phyloP scores from a whole-genome alignment of 2,888 invertebrate genomes.

The Caenorhabditis sp. region DNA sequence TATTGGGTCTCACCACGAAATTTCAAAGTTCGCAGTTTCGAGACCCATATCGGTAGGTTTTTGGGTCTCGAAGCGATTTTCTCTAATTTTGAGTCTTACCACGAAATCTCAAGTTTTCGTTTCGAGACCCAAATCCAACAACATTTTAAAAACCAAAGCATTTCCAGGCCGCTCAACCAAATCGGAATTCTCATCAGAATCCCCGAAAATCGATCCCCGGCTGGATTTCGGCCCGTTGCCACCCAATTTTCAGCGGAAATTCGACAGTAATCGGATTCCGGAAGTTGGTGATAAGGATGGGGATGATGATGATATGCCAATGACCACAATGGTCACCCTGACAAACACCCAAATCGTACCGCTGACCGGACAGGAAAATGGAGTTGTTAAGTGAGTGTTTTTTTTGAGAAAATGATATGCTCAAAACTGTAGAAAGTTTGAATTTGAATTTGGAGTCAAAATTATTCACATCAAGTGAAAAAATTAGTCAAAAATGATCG shows the following conservation, averaged over 20 bases:
- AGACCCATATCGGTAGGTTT: too few relatives aligned
- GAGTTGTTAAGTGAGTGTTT: slow-evolving; percentile 56
- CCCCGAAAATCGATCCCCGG: slow-evolving; percentile 55
- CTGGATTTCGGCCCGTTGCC: slow-evolving; percentile 61
- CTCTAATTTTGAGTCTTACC: too few relatives aligned
- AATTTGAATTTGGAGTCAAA: too few relatives aligned
- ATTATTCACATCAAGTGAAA: too few relatives aligned
- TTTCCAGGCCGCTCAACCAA: neutral
- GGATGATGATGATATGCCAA: slow-evolving; percentile 43
- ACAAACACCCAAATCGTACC: slow-evolving; percentile 66
- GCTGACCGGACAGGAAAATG: slow-evolving; percentile 45
- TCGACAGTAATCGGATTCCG: slow-evolving; percentile 51
- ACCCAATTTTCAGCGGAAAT: slow-evolving; percentile 47
- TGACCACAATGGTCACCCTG: slow-evolving; percentile 68
- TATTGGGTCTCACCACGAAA: too few relatives aligned
- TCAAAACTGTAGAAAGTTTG: too few relatives aligned
- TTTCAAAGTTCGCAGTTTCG: too few relatives aligned
- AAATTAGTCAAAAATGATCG: neutral
- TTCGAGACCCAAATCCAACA: too few relatives aligned
- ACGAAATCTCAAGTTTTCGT: too few relatives aligned
- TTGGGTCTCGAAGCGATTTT: too few relatives aligned
- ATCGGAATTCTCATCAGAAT: neutral
- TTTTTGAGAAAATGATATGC: too few relatives aligned
- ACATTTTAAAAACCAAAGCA: too few relatives aligned
- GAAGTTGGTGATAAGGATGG: slow-evolving; percentile 10